Conservation (phyloP, 2,113 vertebrate genomes). For the Excalfactoria chinensis region DNA sequence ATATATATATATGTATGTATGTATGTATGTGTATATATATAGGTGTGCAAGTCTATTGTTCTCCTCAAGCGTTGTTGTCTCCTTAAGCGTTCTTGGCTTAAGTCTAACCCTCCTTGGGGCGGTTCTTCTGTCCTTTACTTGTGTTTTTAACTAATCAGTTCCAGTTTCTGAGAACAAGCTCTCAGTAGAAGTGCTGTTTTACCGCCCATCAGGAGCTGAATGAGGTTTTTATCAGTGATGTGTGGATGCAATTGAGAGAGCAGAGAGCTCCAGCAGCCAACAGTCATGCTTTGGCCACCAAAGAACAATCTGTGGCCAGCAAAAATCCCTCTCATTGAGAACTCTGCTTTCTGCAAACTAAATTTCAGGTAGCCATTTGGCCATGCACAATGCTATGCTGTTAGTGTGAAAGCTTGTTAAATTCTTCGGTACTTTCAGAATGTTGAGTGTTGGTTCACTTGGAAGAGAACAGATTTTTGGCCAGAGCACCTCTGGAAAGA, state of each 20-base stretch:
- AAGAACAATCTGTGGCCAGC: background rate
- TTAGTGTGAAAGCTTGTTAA: background rate
- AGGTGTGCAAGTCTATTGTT: background rate
- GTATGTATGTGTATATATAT: background rate
- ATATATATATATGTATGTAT: background rate
- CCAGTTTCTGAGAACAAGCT: conserved; percentile 10
- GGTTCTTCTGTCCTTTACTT: background rate
- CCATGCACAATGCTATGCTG: background rate
- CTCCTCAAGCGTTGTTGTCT: background rate
- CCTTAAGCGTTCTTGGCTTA: fast-evolving
- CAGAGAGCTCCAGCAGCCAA: background rate
- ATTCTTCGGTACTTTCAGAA: background rate
- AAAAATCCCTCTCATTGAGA: background rate
- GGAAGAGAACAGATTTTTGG: background rate
- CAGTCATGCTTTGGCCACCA: background rate
- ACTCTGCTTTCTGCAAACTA: background rate
- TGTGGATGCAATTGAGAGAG: background rate
- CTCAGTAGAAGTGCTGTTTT: background rate
- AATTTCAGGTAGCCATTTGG: background rate
- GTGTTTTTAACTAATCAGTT: conserved; percentile 8
- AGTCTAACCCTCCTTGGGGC: background rate
- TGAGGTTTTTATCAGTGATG: background rate
- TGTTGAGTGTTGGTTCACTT: background rate
- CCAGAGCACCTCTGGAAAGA: background rate
- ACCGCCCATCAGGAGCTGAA: background rate